These are phyloP conservation scores for Chroicocephalus ridibundus DNA, from an alignment of 2,113 vertebrate genomes.

Conservation along the genomic window DNA sequence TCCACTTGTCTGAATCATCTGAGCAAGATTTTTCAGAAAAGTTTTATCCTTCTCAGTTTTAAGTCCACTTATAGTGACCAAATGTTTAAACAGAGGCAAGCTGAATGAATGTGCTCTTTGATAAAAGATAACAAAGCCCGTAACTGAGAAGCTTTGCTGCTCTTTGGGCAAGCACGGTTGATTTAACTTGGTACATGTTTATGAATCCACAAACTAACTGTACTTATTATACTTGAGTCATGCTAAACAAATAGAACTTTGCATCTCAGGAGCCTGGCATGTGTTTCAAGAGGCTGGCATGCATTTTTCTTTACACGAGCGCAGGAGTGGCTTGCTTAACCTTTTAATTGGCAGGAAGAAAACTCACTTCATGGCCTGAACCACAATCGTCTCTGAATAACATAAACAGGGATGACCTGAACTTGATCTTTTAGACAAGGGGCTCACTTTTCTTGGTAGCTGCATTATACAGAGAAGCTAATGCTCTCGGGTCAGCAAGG, in stretches of 20 bases:
- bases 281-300: neutral
- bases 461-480: conserved; percentile 18
- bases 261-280: neutral
- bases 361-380: neutral
- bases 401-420: conserved; percentile 49
- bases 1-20: conserved; percentile 25
- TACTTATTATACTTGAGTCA: conserved; percentile 29
- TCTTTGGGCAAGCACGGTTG: conserved; percentile 10
- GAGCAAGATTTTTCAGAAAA: conserved; percentile 34
- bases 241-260: conserved; percentile 23
- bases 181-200: conserved; percentile 43
- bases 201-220: conserved; percentile 25
- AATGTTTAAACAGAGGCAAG: conserved; percentile 47
- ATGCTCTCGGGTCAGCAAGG: neutral
- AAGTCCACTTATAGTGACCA: conserved; percentile 47
- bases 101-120: conserved; percentile 65
- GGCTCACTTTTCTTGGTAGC: neutral
- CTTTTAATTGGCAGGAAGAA: conserved; percentile 35
- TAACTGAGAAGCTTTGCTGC: conserved; percentile 54
- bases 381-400: neutral
- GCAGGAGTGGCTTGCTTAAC: conserved; percentile 7
- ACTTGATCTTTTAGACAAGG: conserved; percentile 58
- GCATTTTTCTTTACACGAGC: neutral
- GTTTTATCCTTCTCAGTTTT: conserved; percentile 61
- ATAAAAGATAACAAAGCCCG: conserved; percentile 53